A percentile compares a stretch with the other conserved stretches of the same genome.
These are phyloP conservation scores for Caenorhabditis sp. DNA, from an alignment of 2,888 invertebrate species.

Conservation along the genomic window DNA sequence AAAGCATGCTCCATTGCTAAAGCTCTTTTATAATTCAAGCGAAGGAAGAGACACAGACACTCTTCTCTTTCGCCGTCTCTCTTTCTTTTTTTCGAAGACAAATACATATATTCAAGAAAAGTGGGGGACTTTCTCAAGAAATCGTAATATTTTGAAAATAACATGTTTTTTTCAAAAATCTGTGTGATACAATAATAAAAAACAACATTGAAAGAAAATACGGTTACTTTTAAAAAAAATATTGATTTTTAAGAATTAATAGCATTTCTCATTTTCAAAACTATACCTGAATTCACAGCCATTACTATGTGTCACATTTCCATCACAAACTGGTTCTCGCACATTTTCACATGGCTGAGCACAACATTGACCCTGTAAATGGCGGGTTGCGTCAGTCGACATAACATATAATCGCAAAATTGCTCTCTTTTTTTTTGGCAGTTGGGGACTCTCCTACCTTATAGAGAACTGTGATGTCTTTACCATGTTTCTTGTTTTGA, in stretches of 20 bases:
- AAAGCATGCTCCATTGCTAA: too few relatives aligned
- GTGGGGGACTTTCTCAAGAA: not conserved
- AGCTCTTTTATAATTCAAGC: too few relatives aligned
- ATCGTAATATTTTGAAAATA: too few relatives aligned
- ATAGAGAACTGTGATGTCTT: conserved; percentile 41
- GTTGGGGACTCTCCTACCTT: conserved; percentile 29
- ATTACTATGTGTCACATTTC: conserved; percentile 41
- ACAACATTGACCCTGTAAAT: conserved; percentile 51
- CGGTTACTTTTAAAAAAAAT: not conserved
- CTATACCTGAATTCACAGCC: conserved; percentile 47
- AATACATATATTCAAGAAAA: not conserved
- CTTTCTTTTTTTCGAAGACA: too few relatives aligned
- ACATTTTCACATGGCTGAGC: conserved; percentile 46
- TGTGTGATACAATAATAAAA: too few relatives aligned
- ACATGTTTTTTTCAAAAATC: too few relatives aligned
- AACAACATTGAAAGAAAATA: too few relatives aligned
- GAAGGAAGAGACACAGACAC: too few relatives aligned
- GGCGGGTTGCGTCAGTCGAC: too few relatives aligned
- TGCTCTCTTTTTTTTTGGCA: not conserved
- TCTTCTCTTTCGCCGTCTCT: too few relatives aligned
- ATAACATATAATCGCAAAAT: not conserved
- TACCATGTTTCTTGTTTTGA: conserved; percentile 34
- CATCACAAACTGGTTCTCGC: conserved; percentile 59
- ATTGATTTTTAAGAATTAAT: not conserved
- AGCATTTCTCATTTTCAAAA: too few relatives aligned